These are phyloP conservation scores for Euglossa dilemma DNA, from an alignment of 1,140 invertebrate species.

Conservation along the genomic window DNA sequence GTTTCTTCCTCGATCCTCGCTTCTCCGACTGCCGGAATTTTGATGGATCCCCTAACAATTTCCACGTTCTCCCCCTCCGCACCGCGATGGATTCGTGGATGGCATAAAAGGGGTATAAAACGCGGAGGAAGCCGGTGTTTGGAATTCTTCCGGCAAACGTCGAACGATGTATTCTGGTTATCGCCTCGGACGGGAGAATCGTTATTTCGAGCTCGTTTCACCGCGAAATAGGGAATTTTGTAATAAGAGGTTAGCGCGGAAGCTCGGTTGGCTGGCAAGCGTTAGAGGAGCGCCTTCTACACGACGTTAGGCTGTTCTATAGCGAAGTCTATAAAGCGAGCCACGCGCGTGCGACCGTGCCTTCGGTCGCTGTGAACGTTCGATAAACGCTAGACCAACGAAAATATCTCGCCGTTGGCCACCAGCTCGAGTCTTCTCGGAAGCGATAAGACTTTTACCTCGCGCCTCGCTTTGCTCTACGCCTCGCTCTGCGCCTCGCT, in stretches of 20 bases:
- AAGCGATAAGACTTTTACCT: slow-evolving; percentile 4
- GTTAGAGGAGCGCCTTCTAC: background rate
- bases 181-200: background rate
- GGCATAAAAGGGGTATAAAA: background rate
- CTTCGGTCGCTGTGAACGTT: background rate
- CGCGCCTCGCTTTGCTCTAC: too few species aligned
- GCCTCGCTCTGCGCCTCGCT: too few species aligned
- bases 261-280: slow-evolving; percentile 1
- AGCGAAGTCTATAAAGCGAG: background rate
- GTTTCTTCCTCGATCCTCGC: slow-evolving; percentile 22
- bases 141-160: slow-evolving; percentile 1
- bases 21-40: slow-evolving; percentile 1
- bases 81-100: too few species aligned
- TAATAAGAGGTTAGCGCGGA: slow-evolving; percentile 5
- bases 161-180: background rate
- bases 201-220: slow-evolving; percentile 13
- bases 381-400: background rate
- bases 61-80: too few species aligned
- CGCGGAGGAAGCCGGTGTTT: background rate
- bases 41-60: background rate
- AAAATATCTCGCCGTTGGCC: slow-evolving; percentile 8
- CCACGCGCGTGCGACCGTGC: background rate
- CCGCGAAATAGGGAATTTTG: slow-evolving; percentile 17
- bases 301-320: background rate
- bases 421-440: background rate